A percentile compares a stretch with the other conserved stretches of the same genome.
These are phyloP conservation scores for Tyrophagus putrescentiae DNA, from an alignment of 1,140 invertebrate genomes.

Conservation along the genomic window DNA sequence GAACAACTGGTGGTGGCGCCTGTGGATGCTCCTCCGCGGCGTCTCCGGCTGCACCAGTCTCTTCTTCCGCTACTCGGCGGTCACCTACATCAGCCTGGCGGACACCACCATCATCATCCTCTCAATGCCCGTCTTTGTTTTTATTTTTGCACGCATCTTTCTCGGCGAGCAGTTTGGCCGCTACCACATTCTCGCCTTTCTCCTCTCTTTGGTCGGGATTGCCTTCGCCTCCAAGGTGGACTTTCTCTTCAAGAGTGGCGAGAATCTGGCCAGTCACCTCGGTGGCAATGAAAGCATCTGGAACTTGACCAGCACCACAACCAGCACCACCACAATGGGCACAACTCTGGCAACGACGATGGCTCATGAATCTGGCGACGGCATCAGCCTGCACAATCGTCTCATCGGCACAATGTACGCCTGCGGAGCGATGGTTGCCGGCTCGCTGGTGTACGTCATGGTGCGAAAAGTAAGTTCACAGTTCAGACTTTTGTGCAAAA, in stretches of 20 bases:
- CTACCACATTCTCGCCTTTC: constrained; percentile 39
- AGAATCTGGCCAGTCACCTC: neutral
- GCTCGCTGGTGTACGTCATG: constrained; percentile 71
- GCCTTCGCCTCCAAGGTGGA: constrained; percentile 40
- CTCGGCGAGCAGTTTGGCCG: constrained; percentile 42
- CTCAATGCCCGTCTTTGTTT: constrained; percentile 43
- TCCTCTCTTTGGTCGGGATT: constrained; percentile 38
- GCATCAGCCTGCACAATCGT: constrained; percentile 27
- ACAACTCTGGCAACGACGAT: too few relatives aligned
- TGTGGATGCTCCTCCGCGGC: constrained; percentile 26
- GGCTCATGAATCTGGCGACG: neutral
- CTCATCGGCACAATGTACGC: constrained; percentile 65
- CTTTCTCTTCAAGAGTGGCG: constrained; percentile 33
- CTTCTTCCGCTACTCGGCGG: constrained; percentile 46
- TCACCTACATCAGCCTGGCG: constrained; percentile 41
- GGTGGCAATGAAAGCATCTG: neutral
- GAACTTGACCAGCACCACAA: neutral
- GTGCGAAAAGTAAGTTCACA: constrained; percentile 47
- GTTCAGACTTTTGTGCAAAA: neutral
- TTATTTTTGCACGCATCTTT: constrained; percentile 40
- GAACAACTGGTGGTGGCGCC: constrained; percentile 42
- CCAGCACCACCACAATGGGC: constrained; percentile 1
- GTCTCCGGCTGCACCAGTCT: constrained; percentile 27
- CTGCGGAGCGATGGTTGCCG: constrained; percentile 65
- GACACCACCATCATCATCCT: constrained; percentile 46